Evolutionary conservation across 2,888 invertebrate species (phyloP), one percentile per base, ranked within the genome.

Genomic region (Lumbricus terrestris): DNA sequence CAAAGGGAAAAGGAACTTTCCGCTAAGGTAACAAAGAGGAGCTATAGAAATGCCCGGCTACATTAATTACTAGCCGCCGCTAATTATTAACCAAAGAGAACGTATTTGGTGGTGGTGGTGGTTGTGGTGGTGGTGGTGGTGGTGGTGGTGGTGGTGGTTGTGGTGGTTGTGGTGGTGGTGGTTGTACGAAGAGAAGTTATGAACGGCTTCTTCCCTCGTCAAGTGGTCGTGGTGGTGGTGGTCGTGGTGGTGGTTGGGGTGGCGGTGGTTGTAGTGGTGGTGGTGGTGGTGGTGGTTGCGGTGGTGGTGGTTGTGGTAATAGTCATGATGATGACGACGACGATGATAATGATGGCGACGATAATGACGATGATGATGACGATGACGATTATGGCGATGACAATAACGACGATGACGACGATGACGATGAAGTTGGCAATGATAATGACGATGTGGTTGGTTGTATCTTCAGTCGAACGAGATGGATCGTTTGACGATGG

Each of bases 401-500:
- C 29, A 11, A 8, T 3, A 29, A 54, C 11, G 29, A 54, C 11
- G 23, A 54, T 2, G 2, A 54, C 23, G 29, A 29, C 29, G 11
- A 54, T 5, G 54, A 54, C 5, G 54, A 8, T 29, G 2, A 29
- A 29, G 29, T 3, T 54, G 54, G 29, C 4, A 29, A 29, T 54
- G 29, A 29, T 33, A 29, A 29, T 42, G 38, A 88, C 40, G 88
- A 13, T 42, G 33, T 18, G 20, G 88, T 1, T 88, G 88, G 23
- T 35, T 20, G 20, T 40, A 3, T 0, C 11, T 82, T 33, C 90
- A 91, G 91, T 88, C 82, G 35, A 82, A 90, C n/a, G 90, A 91
- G 89, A 54, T 91, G 42, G 91, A 91, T 54, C 88, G 89, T 35
- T 83, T 91, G 88, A 91, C 33, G 37, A 34, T 89, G 38, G 90